phyloP scores from a whole-genome alignment of 1,140 invertebrate genomes.

The Drosophila malerkotliana region DNA sequence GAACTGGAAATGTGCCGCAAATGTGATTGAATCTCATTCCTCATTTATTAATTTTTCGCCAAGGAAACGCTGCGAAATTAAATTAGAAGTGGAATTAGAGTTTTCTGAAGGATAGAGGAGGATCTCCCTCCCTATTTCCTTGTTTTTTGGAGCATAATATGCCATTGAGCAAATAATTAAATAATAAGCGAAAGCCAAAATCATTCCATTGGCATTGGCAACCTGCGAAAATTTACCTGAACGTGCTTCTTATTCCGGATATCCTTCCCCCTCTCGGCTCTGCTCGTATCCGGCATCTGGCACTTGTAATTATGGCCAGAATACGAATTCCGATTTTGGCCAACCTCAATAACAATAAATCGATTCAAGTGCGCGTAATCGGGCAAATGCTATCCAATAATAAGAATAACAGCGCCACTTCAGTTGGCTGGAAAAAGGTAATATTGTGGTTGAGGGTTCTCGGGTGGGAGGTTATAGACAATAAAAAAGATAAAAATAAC shows the following conservation, averaged over 20 bases:
- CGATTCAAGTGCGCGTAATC: constrained; percentile 78
- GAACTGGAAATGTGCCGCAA: constrained; percentile 71
- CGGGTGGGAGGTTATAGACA: too few relatives aligned
- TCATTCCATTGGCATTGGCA: constrained; percentile 63
- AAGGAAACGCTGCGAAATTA: constrained; percentile 68
- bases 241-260: neutral
- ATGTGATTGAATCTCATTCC: constrained; percentile 38
- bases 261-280: too few relatives aligned
- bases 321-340: constrained; percentile 41
- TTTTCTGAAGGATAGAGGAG: neutral
- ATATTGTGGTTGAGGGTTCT: neutral
- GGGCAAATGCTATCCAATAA: constrained; percentile 75
- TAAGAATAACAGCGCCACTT: constrained; percentile 66
- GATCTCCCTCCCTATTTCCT: neutral
- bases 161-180: constrained; percentile 78
- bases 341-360: constrained; percentile 75
- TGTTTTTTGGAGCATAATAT: constrained; percentile 30
- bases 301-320: constrained; percentile 76
- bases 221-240: constrained; percentile 56
- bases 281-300: constrained; percentile 10
- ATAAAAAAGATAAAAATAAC: too few relatives aligned
- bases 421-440: constrained; percentile 11
- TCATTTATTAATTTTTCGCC: constrained; percentile 42
- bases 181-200: constrained; percentile 68
- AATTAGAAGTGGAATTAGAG: constrained; percentile 49